A percentile compares a stretch with the other conserved stretches of the same genome.
Evolutionary conservation across 2,113 vertebrate species (phyloP).

Genomic region (Mixornis gularis): DNA sequence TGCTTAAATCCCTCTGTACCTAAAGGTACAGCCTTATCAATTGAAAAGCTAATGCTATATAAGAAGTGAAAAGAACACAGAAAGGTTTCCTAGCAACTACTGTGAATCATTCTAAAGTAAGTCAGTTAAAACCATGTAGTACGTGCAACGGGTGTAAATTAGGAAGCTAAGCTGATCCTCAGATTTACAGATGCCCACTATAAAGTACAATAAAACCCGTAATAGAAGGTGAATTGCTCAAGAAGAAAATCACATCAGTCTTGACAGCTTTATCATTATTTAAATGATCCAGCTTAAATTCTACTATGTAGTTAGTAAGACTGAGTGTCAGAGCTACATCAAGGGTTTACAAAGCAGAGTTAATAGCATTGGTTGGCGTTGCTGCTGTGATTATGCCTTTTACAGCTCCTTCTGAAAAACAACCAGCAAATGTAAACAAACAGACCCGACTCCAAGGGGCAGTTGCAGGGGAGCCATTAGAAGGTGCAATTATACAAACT

Average conservation of each 20-base stretch:
- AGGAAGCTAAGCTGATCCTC: conserved; percentile 29
- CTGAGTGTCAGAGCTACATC: conserved; percentile 36
- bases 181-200: conserved; percentile 64
- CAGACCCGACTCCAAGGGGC: neutral
- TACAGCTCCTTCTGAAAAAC: neutral
- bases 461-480: neutral
- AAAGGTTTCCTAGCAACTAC: conserved; percentile 76
- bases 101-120: conserved; percentile 70
- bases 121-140: conserved; percentile 70
- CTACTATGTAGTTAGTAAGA: conserved; percentile 32
- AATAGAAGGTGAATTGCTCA: conserved; percentile 60
- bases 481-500: neutral
- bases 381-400: neutral
- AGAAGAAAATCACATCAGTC: conserved; percentile 68
- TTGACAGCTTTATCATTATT: conserved; percentile 68
- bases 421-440: neutral
- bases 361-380: neutral
- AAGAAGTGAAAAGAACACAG: conserved; percentile 73
- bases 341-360: neutral
- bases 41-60: conserved; percentile 71
- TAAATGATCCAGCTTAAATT: conserved; percentile 68
- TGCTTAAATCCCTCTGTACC: conserved; percentile 65
- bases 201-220: conserved; percentile 65
- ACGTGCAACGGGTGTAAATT: conserved; percentile 66
- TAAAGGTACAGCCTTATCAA: conserved; percentile 70